These are phyloP conservation scores for Leptinotarsa lineolata DNA, from an alignment of 1,140 invertebrate genomes.

Conservation along the genomic window DNA sequence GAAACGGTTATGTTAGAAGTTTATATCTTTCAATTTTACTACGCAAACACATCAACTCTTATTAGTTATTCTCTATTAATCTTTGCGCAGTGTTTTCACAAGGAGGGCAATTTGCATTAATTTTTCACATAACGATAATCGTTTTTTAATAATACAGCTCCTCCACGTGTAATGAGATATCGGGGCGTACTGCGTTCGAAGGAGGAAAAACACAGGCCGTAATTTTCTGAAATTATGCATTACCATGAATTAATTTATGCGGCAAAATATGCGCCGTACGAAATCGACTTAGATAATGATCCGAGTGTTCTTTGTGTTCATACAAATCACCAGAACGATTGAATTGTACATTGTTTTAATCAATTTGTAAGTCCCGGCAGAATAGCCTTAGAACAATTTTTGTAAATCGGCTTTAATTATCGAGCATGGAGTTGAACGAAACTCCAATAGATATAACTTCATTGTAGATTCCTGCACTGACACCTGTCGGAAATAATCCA, in stretches of 20 bases:
- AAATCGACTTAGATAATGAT: neutral
- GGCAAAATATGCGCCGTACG: constrained; percentile 7
- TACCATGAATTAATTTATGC: neutral
- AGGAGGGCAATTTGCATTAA: neutral
- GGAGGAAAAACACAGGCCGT: neutral
- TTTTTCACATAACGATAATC: neutral
- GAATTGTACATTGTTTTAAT: too few species aligned
- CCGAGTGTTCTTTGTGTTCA: neutral
- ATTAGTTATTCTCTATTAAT: neutral
- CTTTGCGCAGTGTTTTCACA: neutral
- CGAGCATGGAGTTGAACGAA: too few species aligned
- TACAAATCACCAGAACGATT: neutral
- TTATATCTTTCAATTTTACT: too few species aligned
- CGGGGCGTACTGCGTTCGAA: constrained; percentile 1
- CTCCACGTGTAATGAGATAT: constrained; percentile 5
- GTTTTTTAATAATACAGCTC: constrained; percentile 6
- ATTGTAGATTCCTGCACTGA: too few species aligned
- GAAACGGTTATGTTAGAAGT: too few species aligned
- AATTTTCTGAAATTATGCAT: constrained; percentile 1
- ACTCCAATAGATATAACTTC: too few species aligned
- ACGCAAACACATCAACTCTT: too few species aligned
- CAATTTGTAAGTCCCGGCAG: too few species aligned
- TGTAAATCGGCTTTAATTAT: too few species aligned
- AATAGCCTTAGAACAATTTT: too few species aligned
- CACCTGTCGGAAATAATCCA: too few species aligned